Base-by-base conservation (phyloP, 2,113 vertebrate genomes). In the Pseudois nayaur region DNA sequence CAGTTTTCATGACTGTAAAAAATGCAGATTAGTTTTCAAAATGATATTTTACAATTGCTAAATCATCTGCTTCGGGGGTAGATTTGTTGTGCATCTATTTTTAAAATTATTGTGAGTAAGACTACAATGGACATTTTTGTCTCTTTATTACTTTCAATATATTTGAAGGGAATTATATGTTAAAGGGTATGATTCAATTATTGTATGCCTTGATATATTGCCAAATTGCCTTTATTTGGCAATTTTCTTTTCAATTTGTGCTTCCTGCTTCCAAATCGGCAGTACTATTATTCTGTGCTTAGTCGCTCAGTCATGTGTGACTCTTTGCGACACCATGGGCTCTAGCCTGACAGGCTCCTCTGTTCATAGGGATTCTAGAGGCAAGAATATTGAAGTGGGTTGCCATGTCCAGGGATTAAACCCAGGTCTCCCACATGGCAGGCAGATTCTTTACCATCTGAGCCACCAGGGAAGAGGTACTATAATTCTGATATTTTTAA, bases 401-500 rank as follows among this genome's bases (percentile, higher is more conserved):
- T 36, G n/a, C 64, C n/a, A 36, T 12, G 64, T 9, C 17, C 64
- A 71, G n/a, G 17, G 17, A 36, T 71, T 71, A 23, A 71, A 71
- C n/a, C 64, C n/a, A 71, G 10, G 17, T 71, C 64, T 21, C n/a
- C 64, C 64, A 21, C 10, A 6, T 36, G 10, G n/a, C 9, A 36
- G 64, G n/a, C 2, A 0, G 64, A 36, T 36, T 71, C n/a, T 71
- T 71, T 21, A 36, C 64, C 0, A 0, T 71, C n/a, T 21, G 64
- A 67, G 64, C 9, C 9, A 71, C n/a, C 17, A 36, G 4, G 64
- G 64, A 5, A 71, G 17, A 71, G n/a, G n/a, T 71, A 36, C n/a
- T 71, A 6, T 36, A 67, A 67, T 67, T 21, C 29, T 17, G 45
- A 89, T 84, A 19, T 55, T 88, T 36, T 48, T 14, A 79, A 59